phyloP scores from a whole-genome alignment of 2,888 invertebrate genomes.

The Drosophila pullipes region DNA sequence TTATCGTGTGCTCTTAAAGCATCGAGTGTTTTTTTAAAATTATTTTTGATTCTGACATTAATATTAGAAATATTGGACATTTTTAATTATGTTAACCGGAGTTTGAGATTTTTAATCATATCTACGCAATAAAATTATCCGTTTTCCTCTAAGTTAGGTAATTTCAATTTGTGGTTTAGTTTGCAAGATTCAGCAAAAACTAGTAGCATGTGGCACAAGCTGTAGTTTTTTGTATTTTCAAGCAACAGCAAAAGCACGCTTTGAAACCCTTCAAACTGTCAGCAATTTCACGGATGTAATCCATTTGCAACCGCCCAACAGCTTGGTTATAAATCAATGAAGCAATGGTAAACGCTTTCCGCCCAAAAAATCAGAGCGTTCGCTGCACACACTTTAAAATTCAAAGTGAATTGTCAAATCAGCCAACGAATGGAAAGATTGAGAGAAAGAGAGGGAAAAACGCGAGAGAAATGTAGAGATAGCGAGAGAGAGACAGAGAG shows the following conservation, averaged over 20 bases:
- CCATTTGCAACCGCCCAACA: constrained; percentile 58
- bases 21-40: neutral
- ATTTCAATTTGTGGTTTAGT: neutral
- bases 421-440: constrained; percentile 1
- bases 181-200: neutral
- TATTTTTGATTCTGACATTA: neutral
- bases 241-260: constrained; percentile 13
- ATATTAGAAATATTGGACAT: neutral
- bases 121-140: neutral
- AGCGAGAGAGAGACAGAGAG: neutral
- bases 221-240: constrained; percentile 8
- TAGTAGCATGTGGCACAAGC: neutral
- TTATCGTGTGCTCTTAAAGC: neutral
- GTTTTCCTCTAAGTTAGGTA: neutral
- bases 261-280: constrained; percentile 49
- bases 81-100: neutral
- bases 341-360: constrained; percentile 35
- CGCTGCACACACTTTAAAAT: constrained; percentile 58
- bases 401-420: constrained; percentile 62
- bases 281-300: constrained; percentile 54
- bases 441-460: neutral
- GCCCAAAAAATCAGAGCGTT: constrained; percentile 51
- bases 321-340: constrained; percentile 63
- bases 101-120: neutral
- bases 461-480: neutral